Base-by-base conservation (phyloP, 2,113 vertebrate species). In the Neotragus moschatus region DNA sequence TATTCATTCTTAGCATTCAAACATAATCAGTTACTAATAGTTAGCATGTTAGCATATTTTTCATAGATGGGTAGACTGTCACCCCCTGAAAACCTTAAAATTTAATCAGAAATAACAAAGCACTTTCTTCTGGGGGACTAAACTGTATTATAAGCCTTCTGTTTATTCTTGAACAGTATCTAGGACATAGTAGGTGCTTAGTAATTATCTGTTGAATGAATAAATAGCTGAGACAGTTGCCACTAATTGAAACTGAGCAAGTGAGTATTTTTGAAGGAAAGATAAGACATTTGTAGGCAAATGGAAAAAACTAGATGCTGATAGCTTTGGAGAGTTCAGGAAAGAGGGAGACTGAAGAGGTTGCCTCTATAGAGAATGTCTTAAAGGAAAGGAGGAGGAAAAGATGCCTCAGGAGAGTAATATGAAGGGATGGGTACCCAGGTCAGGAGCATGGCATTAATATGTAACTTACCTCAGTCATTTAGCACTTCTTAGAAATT, bases 1-100 rank as follows among this genome's bases (percentile, higher is more conserved):
- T n/a, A n/a, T 94, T 90, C 79, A 25, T 88, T 84, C 28, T 60
- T 84, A 94, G 14, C 15, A 91, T 43, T 56, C 45, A 84, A 23
- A 8, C 88, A 2, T 70, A 88, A 94, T 81, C 60, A 45, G 7
- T 81, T 53, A 88, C 3, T 23, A 43, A 63, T 23, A 51, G 2
- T 56, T 77, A 88, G 13, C 12, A 8, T 63, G 0, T 26, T 51
- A 13, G 21, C 11, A 49, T 28, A 28, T 96, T 87, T 28, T 77
- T 47, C 85, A 28, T 49, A 87, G 56, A 60, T 26, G 26, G 66
- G 21, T 90, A 70, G 0, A 8, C 39, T 60, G 30, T 63, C 10
- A 86, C 33, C 9, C 16, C 13, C 4, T 6, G 17, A n/a, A 49
- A 55, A 63, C 2, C 23, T 55, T 91, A 36, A 81, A 73, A 39